phyloP scores from a whole-genome alignment of 1,140 invertebrate genomes.

The Agraylea sexmaculata region DNA sequence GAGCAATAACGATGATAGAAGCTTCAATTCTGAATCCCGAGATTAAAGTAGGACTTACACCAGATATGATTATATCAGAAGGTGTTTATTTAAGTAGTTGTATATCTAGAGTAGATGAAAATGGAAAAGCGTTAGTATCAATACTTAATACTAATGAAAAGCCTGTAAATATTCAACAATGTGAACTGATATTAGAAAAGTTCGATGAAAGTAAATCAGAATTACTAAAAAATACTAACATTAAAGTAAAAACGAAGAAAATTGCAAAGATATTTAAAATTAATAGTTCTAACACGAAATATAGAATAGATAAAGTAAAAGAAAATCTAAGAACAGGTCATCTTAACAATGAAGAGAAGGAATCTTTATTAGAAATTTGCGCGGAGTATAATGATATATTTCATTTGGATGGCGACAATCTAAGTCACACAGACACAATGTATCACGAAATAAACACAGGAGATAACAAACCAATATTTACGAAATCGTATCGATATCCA shows the following conservation, averaged over 20 bases:
- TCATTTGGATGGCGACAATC: conserved; percentile 17
- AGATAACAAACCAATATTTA: conserved; percentile 17
- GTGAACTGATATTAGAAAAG: conserved; percentile 6
- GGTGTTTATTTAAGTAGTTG: conserved; percentile 5
- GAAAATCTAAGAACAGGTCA: too few species aligned
- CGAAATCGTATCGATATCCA: conserved; percentile 24
- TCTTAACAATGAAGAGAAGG: too few species aligned
- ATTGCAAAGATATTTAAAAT: too few species aligned
- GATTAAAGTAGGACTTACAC: neutral
- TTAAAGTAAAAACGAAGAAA: too few species aligned
- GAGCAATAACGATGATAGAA: too few species aligned
- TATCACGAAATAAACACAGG: conserved; percentile 24
- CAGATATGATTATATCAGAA: conserved; percentile 1
- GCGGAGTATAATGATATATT: conserved; percentile 20
- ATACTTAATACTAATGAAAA: conserved; percentile 16
- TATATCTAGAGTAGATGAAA: conserved; percentile 6
- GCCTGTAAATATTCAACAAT: conserved; percentile 11
- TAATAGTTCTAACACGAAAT: too few species aligned
- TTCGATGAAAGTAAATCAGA: too few species aligned
- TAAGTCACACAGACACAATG: conserved; percentile 20
- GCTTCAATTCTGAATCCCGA: conserved; percentile 6
- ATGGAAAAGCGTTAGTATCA: conserved; percentile 12
- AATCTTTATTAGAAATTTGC: conserved; percentile 3
- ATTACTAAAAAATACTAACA: conserved; percentile 10
- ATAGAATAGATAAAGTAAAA: too few species aligned